These are phyloP conservation scores for Ceratina australensis DNA, from an alignment of 1,140 invertebrate genomes.

Conservation along the genomic window DNA sequence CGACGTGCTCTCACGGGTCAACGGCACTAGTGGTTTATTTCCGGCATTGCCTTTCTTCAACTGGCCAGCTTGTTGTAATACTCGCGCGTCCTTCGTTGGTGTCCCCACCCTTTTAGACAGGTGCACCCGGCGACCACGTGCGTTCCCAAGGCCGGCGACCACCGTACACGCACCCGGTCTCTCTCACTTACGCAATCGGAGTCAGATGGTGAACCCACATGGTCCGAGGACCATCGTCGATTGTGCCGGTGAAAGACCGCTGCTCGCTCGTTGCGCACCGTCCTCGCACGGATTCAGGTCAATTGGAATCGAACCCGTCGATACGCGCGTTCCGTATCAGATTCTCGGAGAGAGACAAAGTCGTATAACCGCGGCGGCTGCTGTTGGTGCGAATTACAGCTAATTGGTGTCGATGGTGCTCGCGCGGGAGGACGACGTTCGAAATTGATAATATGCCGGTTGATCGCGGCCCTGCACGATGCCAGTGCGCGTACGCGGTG, in stretches of 20 bases:
- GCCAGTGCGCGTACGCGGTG: background rate
- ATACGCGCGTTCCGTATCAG: too few relatives aligned
- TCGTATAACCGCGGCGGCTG: background rate
- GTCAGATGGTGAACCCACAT: slow-evolving; percentile 54
- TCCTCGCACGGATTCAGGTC: slow-evolving; percentile 23
- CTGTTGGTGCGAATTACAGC: background rate
- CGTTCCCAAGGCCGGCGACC: slow-evolving; percentile 65
- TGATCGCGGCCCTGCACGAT: background rate
- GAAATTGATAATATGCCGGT: background rate
- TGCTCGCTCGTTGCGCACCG: background rate
- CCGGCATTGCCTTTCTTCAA: slow-evolving; percentile 74
- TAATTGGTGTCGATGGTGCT: background rate
- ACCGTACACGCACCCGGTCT: slow-evolving; percentile 48
- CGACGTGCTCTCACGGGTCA: slow-evolving; percentile 64
- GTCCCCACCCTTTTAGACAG: slow-evolving; percentile 51
- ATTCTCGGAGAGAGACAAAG: too few relatives aligned
- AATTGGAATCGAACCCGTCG: slow-evolving; percentile 8
- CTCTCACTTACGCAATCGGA: slow-evolving; percentile 56
- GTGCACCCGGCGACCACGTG: slow-evolving; percentile 66
- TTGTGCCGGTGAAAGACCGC: slow-evolving; percentile 34
- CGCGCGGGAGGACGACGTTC: background rate
- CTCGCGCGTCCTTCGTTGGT: slow-evolving; percentile 58
- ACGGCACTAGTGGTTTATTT: slow-evolving; percentile 76
- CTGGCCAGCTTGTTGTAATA: slow-evolving; percentile 35
- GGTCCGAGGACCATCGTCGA: slow-evolving; percentile 6